Conservation (phyloP, 2,888 invertebrate species). For the Apotomis capreana region DNA sequence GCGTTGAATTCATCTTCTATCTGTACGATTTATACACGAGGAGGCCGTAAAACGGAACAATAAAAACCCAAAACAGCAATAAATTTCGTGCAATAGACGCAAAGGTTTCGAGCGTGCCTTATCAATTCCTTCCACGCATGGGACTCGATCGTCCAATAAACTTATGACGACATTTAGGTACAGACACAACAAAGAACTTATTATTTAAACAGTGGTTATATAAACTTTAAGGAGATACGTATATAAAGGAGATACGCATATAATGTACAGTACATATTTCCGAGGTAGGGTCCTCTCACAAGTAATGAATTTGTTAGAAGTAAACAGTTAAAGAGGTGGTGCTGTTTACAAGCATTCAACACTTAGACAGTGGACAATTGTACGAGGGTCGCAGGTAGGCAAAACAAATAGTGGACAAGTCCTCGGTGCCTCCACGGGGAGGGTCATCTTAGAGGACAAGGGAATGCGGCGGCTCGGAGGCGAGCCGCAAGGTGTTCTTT, state of each 20-base stretch:
- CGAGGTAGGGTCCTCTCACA: slow-evolving; percentile 36
- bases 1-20: slow-evolving; percentile 81
- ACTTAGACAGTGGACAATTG: slow-evolving; percentile 75
- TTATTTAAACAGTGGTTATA: background rate
- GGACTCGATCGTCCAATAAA: slow-evolving; percentile 76
- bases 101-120: slow-evolving; percentile 81
- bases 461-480: slow-evolving; percentile 64
- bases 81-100: slow-evolving; percentile 84
- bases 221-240: background rate
- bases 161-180: slow-evolving; percentile 71
- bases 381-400: slow-evolving; percentile 76
- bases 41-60: slow-evolving; percentile 84
- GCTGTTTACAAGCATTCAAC: slow-evolving; percentile 81
- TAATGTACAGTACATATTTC: background rate
- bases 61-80: slow-evolving; percentile 85
- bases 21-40: slow-evolving; percentile 81
- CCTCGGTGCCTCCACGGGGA: slow-evolving; percentile 66
- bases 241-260: background rate
- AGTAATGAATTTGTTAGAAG: slow-evolving; percentile 51
- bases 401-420: slow-evolving; percentile 78
- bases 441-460: slow-evolving; percentile 77
- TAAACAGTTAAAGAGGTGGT: slow-evolving; percentile 67
- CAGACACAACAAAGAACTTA: slow-evolving; percentile 10
- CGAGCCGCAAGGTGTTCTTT: slow-evolving; percentile 73
- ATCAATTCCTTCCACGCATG: slow-evolving; percentile 82